Evolutionary conservation across 2,113 vertebrate species (phyloP), one percentile per base, ranked within the genome.

Genomic region (Guaruba guarouba): DNA sequence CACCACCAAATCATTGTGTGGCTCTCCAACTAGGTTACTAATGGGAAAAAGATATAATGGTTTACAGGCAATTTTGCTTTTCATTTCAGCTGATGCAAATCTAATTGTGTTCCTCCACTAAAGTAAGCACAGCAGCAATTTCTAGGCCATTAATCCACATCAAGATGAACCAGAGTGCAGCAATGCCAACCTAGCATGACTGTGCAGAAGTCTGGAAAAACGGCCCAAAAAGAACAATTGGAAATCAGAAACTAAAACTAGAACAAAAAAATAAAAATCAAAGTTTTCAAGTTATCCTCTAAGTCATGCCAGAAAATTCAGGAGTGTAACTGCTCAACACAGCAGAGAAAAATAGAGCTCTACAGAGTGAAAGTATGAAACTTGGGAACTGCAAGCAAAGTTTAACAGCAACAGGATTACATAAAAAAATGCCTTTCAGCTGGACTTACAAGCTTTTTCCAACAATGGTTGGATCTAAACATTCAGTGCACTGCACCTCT

Each of bases 101-200:
- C 90, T 95, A 94, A 94, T 10, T 10, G 52, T 75, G 59, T 81
- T 97, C 87, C 93, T 91, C 88, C 93, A 85, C 95, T 83, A 69
- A 85, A 93, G 69, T 85, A 84, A 94, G 84, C 92, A 97, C 92
- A 97, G 90, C 54, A 87, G 51, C 77, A 96, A 91, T 93, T 96
- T 94, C 89, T 92, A 97, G 96, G 97, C 93, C 92, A 97, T 93
- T 93, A 96, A 94, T 98, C 95, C 96, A 95, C 90, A 89, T 95
- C 88, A 96, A 96, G 92, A 92, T 89, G 97, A 97, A 95, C 90
- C 55, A 74, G 96, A 87, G 88, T 91, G 88, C 92, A 97, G 95
- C 86, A 96, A 95, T 92, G 90, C 91, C 92, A 95, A 94, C 73
- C 83, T 77, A 92, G 85, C 95, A 92, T 94, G 91, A 95, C 96